Evolutionary conservation across 2,888 invertebrate genomes (phyloP).

Genomic region (Apodemia duryi): DNA sequence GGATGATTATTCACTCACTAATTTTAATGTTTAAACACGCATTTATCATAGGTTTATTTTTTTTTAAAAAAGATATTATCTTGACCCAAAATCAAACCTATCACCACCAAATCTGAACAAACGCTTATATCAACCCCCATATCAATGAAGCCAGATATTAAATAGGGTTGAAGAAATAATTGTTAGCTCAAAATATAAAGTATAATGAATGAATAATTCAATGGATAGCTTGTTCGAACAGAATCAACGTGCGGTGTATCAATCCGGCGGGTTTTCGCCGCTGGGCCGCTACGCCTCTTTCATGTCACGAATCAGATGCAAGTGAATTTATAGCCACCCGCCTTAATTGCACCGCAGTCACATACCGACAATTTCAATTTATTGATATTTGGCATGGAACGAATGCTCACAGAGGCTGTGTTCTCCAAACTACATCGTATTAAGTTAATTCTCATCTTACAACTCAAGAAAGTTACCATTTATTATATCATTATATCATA

Average conservation of each 20-base stretch:
- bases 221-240: slow-evolving; percentile 6
- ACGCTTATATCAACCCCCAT: no score
- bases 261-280: slow-evolving; percentile 34
- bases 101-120: no score
- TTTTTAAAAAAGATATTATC: no score
- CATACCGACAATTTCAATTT: slow-evolving; percentile 61
- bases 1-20: no score
- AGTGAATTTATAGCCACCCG: slow-evolving; percentile 64
- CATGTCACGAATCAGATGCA: slow-evolving; percentile 68
- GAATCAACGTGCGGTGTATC: slow-evolving; percentile 23
- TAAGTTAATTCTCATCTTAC: neutral
- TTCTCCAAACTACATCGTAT: neutral
- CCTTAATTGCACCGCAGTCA: slow-evolving; percentile 63
- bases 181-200: slow-evolving; percentile 2
- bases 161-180: no score
- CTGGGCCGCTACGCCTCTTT: slow-evolving; percentile 65
- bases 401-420: slow-evolving; percentile 9
- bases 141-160: no score
- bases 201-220: slow-evolving; percentile 14
- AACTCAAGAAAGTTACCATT: no score
- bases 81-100: no score
- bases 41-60: no score
- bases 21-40: no score
- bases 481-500: no score
- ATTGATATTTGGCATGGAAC: slow-evolving; percentile 39